Evolutionary conservation across 2,113 vertebrate genomes (phyloP).

Genomic region (Engraulis encrasicolus): DNA sequence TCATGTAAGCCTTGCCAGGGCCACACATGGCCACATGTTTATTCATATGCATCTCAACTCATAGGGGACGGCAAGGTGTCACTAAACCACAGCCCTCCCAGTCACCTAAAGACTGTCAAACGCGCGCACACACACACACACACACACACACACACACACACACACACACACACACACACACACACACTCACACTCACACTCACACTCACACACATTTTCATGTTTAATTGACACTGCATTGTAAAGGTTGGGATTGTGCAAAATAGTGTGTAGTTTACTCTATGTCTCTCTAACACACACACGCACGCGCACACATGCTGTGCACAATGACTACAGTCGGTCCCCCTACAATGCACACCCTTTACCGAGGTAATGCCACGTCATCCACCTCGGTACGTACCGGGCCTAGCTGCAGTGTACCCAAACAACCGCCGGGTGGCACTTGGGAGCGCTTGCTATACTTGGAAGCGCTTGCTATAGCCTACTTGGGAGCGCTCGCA

Average conservation of each 20-base stretch:
- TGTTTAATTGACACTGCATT: neutral
- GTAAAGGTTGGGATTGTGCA: neutral
- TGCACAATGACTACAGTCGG: no score
- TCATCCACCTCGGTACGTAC: no score
- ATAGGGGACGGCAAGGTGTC: slow-evolving; percentile 53
- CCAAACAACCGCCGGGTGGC: no score
- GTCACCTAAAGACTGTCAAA: slow-evolving; percentile 8
- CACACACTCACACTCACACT: neutral
- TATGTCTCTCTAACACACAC: no score
- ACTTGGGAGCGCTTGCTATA: no score
- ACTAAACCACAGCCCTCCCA: slow-evolving; percentile 28
- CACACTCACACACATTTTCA: neutral
- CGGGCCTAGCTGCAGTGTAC: no score
- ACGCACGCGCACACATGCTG: no score
- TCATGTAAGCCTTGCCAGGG: slow-evolving; percentile 17
- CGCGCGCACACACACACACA: neutral
- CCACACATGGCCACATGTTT: slow-evolving; percentile 59
- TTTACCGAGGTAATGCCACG: no score
- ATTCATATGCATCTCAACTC: slow-evolving; percentile 57
- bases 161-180: neutral
- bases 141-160: neutral
- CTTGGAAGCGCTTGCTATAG: no score
- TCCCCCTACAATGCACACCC: no score
- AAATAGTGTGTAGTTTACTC: neutral
- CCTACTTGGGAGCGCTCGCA: no score